Percentiles rank a stretch among this genome's conserved stretches.
Evolutionary conservation across 2,113 vertebrate species (phyloP).

Genomic region (Tringa solitaria): DNA sequence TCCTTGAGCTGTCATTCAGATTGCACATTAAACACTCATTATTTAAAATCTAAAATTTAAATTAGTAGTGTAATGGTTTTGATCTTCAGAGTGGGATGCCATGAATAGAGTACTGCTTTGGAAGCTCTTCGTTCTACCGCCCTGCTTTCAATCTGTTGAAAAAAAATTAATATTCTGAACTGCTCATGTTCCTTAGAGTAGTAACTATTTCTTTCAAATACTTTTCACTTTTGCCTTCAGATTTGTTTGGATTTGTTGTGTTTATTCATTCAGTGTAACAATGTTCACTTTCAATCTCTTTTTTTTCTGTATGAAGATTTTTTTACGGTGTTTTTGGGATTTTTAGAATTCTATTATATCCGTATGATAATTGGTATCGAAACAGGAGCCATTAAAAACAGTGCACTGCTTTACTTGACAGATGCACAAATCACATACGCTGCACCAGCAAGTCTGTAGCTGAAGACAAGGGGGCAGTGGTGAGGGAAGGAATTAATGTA

Average conservation of each 20-base stretch:
- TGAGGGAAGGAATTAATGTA: not conserved
- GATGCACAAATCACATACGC: not conserved
- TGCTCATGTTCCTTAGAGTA: not conserved
- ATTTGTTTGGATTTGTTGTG: not conserved
- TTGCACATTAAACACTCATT: not conserved
- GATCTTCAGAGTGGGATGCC: not conserved
- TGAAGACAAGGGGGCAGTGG: not conserved
- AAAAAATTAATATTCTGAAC: not conserved
- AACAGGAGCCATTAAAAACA: not conserved
- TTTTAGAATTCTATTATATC: not conserved
- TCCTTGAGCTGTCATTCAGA: not conserved
- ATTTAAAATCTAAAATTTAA: not conserved
- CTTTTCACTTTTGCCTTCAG: not conserved
- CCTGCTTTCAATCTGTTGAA: not conserved
- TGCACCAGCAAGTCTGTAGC: rapidly evolving
- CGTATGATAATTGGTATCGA: not conserved
- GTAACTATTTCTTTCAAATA: not conserved
- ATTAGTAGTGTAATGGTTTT: not conserved
- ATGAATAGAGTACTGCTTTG: not conserved
- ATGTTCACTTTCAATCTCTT: rapidly evolving
- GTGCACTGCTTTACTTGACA: not conserved
- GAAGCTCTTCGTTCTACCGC: not conserved
- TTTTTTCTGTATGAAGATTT: too few species aligned
- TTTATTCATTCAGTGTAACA: not conserved
- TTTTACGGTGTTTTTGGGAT: not conserved